phyloP scores from a whole-genome alignment of 35 echinoderm and acorn worm species.

The Patiria miniata region DNA sequence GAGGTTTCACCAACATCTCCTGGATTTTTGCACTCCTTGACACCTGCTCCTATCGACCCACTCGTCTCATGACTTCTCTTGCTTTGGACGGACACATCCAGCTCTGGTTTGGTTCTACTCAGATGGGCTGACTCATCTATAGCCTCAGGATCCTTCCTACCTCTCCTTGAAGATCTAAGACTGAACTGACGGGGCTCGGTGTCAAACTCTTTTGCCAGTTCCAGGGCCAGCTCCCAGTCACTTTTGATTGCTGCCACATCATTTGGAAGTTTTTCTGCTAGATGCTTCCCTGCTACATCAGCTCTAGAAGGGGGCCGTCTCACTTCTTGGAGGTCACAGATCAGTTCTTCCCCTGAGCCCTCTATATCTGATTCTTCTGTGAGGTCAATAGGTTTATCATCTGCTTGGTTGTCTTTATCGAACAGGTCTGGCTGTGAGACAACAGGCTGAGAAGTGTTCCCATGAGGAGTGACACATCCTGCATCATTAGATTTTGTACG shows the following conservation, averaged over 20 bases:
- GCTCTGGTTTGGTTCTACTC: background rate
- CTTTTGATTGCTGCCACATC: conserved; percentile 53
- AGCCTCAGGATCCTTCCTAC: background rate
- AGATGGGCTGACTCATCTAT: background rate
- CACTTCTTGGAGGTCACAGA: background rate
- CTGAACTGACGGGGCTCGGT: conserved; percentile 49
- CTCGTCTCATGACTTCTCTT: background rate
- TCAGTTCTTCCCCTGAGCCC: background rate
- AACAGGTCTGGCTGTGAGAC: background rate
- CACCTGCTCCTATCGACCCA: background rate
- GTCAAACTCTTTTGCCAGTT: conserved; percentile 70
- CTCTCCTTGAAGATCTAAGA: background rate
- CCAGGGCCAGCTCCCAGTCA: conserved; percentile 83
- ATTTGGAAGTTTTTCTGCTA: background rate
- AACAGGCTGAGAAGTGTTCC: background rate
- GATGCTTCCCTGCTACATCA: background rate
- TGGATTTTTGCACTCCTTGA: background rate
- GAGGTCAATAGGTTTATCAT: conserved; percentile 15
- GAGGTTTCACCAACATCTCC: background rate
- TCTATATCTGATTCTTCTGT: background rate
- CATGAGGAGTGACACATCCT: too few relatives aligned
- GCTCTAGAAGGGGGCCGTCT: background rate
- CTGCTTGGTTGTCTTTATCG: background rate
- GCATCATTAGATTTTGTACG: background rate
- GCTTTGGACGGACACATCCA: background rate